These are phyloP conservation scores for Pachycephus smyrnensis DNA, from an alignment of 2,888 invertebrate genomes.

Conservation along the genomic window DNA sequence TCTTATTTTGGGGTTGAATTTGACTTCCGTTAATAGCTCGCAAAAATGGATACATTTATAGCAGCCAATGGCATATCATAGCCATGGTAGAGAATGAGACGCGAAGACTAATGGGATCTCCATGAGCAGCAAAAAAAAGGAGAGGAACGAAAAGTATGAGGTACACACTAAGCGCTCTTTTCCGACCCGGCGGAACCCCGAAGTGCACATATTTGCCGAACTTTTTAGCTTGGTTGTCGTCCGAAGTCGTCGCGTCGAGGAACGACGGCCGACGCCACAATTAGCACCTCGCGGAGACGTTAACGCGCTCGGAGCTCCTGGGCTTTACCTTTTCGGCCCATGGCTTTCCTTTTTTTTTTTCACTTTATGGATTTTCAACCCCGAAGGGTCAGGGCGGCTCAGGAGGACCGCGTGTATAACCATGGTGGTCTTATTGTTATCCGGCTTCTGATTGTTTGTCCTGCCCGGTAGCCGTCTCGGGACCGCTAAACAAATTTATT, in stretches of 20 bases:
- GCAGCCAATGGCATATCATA: not conserved
- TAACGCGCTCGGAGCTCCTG: slow-evolving; percentile 49
- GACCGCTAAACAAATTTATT: slow-evolving; percentile 42
- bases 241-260: slow-evolving; percentile 39
- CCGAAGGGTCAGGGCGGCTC: slow-evolving; percentile 1
- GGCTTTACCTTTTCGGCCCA: slow-evolving; percentile 36
- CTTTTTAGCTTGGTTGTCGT: slow-evolving; percentile 43
- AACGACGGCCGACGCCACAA: slow-evolving; percentile 46
- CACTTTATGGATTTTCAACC: slow-evolving; percentile 1
- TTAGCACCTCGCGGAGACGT: slow-evolving; percentile 55
- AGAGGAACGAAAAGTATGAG: not conserved
- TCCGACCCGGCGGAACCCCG: slow-evolving; percentile 14
- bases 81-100: not conserved
- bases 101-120: not conserved
- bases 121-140: not conserved
- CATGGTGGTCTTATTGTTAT: slow-evolving; percentile 2
- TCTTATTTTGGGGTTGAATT: no score
- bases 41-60: not conserved
- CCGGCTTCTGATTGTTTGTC: slow-evolving; percentile 42
- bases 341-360: slow-evolving; percentile 11
- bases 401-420: not conserved
- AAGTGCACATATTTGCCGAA: slow-evolving; percentile 37
- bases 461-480: slow-evolving; percentile 49
- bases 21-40: no score
- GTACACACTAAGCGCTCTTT: slow-evolving; percentile 3